A percentile compares a stretch with the other conserved stretches of the same genome.
Conservation (phyloP, 1,140 invertebrate genomes). For the Parapsyche elsis region DNA sequence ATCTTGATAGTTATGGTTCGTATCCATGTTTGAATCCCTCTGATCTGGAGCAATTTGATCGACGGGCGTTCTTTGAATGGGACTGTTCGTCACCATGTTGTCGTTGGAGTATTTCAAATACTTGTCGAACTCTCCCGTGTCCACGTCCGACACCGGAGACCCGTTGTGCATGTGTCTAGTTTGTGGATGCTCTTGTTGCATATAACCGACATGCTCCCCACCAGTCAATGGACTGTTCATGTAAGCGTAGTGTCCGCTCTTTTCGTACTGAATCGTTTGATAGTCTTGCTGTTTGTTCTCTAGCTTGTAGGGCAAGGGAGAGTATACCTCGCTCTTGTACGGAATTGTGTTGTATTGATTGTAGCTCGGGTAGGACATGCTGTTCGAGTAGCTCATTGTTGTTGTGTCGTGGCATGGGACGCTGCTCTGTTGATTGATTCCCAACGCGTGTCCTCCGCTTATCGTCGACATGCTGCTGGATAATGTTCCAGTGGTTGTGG, state of each 20-base stretch:
- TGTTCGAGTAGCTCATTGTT: constrained; percentile 55
- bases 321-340: constrained; percentile 66
- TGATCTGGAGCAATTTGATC: constrained; percentile 46
- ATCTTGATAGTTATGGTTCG: constrained; percentile 68
- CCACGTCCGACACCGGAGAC: constrained; percentile 68
- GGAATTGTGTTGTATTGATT: constrained; percentile 63
- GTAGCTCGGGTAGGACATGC: constrained; percentile 65
- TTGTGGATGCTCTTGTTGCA: constrained; percentile 64
- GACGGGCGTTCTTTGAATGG: constrained; percentile 29
- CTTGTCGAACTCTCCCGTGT: constrained; percentile 74
- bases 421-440: constrained; percentile 47
- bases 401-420: constrained; percentile 50
- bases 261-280: constrained; percentile 56
- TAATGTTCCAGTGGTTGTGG: constrained; percentile 63
- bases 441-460: constrained; percentile 32
- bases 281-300: constrained; percentile 66
- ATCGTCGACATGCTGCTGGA: constrained; percentile 58
- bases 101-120: constrained; percentile 71
- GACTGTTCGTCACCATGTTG: constrained; percentile 45
- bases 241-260: constrained; percentile 52
- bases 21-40: constrained; percentile 63
- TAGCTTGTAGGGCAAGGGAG: constrained; percentile 66
- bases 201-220: constrained; percentile 62
- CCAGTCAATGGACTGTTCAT: constrained; percentile 55
- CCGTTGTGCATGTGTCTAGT: constrained; percentile 62